phyloP scores from a whole-genome alignment of 2,113 vertebrate genomes.

The Delphinapterus leucas region DNA sequence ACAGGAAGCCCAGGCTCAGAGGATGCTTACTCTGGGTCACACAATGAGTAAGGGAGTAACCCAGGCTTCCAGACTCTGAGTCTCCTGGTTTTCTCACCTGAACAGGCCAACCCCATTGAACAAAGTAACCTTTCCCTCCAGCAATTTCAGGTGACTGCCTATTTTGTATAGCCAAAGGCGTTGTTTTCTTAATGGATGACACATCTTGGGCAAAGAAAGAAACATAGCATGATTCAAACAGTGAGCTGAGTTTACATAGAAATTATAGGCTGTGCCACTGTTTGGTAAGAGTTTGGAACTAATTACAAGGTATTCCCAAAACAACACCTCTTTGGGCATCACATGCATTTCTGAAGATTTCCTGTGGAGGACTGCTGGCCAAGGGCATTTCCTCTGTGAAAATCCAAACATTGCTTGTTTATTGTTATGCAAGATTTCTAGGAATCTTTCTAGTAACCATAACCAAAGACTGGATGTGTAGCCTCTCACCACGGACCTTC shows the following conservation, averaged over 20 bases:
- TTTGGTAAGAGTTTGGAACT: slow-evolving; percentile 38
- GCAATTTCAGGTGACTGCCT: background rate
- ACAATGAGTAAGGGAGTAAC: background rate
- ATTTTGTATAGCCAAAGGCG: background rate
- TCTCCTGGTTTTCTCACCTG: background rate
- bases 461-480: background rate
- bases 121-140: background rate
- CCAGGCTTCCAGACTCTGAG: background rate
- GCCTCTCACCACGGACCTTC: background rate
- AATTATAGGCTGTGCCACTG: slow-evolving; percentile 42
- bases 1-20: background rate
- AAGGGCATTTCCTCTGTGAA: slow-evolving; percentile 2
- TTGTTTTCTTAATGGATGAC: background rate
- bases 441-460: slow-evolving; percentile 46
- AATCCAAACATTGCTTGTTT: slow-evolving; percentile 28
- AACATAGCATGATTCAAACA: background rate
- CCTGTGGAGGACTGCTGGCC: background rate
- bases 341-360: slow-evolving; percentile 13
- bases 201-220: slow-evolving; percentile 28
- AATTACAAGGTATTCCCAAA: slow-evolving; percentile 52
- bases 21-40: background rate
- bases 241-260: slow-evolving; percentile 1
- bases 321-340: background rate
- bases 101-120: too few species aligned
- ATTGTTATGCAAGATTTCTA: slow-evolving; percentile 30